These are phyloP conservation scores for Coranthus polyacanthus DNA, from an alignment of 2,797 vertebrate genomes.

Conservation along the genomic window DNA sequence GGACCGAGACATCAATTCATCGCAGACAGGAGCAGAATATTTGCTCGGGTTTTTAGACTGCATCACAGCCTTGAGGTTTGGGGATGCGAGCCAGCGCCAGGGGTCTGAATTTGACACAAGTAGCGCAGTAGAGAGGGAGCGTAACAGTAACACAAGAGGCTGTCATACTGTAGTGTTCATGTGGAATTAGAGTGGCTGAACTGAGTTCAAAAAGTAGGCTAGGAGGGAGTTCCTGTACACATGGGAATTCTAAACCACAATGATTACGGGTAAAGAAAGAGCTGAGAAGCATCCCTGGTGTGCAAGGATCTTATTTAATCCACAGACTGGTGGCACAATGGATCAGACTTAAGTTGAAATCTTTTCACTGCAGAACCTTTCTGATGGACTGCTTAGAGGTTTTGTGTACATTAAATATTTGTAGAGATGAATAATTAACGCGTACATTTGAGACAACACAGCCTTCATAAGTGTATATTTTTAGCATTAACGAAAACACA, in stretches of 20 bases:
- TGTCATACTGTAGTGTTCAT: conserved; percentile 14
- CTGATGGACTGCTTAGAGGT: too few species aligned
- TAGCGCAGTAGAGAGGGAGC: conserved; percentile 10
- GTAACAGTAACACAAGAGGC: conserved; percentile 8
- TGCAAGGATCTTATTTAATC: conserved; percentile 17
- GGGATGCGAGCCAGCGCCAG: conserved; percentile 2
- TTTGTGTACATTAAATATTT: too few species aligned
- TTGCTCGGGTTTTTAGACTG: neutral
- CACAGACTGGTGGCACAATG: neutral
- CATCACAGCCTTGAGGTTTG: conserved; percentile 11
- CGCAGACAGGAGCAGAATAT: conserved; percentile 15
- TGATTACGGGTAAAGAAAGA: conserved; percentile 13
- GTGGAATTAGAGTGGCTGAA: conserved; percentile 4
- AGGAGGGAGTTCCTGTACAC: conserved; percentile 2
- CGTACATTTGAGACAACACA: too few species aligned
- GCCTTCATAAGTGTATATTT: too few species aligned
- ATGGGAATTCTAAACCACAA: conserved; percentile 16
- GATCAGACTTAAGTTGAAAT: too few species aligned
- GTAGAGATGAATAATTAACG: too few species aligned
- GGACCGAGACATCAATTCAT: conserved; percentile 40
- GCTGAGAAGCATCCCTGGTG: neutral
- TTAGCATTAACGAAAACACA: too few species aligned
- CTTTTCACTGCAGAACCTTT: too few species aligned
- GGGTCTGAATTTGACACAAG: conserved; percentile 40
- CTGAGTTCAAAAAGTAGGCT: conserved; percentile 23